phyloP scores from a whole-genome alignment of 1,140 invertebrate species.

The Carposina sasakii region DNA sequence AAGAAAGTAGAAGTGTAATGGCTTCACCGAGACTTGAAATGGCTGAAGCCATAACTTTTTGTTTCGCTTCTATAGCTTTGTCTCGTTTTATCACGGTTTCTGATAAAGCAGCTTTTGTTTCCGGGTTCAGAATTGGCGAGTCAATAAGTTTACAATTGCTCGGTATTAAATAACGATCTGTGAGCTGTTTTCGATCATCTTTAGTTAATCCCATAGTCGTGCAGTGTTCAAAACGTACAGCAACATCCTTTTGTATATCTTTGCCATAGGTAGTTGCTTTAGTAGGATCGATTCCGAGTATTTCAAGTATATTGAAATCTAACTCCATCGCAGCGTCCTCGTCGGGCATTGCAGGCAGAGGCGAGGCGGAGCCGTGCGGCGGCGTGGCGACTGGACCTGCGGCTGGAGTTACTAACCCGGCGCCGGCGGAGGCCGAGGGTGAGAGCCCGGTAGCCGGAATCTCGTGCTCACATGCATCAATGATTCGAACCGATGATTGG shows the following conservation, averaged over 20 bases:
- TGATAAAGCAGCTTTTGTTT: conserved; percentile 11
- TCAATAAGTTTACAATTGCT: conserved; percentile 10
- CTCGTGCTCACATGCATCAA: too few species aligned
- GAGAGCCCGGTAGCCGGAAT: too few species aligned
- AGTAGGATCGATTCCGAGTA: background rate
- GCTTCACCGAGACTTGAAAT: conserved; percentile 1
- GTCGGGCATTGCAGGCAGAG: background rate
- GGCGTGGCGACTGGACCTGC: background rate
- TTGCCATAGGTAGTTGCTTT: background rate
- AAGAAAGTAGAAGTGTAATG: background rate
- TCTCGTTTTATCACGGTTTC: conserved; percentile 2
- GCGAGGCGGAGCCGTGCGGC: background rate
- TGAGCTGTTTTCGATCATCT: conserved; percentile 9
- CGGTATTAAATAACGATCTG: conserved; percentile 8
- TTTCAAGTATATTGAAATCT: background rate
- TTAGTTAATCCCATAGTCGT: conserved; percentile 9
- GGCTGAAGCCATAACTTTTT: background rate
- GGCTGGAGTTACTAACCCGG: too few species aligned
- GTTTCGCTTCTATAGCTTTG: conserved; percentile 5
- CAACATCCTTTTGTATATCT: conserved; percentile 5
- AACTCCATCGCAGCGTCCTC: background rate
- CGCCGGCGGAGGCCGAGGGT: too few species aligned
- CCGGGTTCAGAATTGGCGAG: conserved; percentile 8
- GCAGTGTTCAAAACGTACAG: conserved; percentile 6
- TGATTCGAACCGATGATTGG: too few species aligned